Base-by-base conservation (phyloP, 2,113 vertebrate genomes). In the Lates calcarifer region DNA sequence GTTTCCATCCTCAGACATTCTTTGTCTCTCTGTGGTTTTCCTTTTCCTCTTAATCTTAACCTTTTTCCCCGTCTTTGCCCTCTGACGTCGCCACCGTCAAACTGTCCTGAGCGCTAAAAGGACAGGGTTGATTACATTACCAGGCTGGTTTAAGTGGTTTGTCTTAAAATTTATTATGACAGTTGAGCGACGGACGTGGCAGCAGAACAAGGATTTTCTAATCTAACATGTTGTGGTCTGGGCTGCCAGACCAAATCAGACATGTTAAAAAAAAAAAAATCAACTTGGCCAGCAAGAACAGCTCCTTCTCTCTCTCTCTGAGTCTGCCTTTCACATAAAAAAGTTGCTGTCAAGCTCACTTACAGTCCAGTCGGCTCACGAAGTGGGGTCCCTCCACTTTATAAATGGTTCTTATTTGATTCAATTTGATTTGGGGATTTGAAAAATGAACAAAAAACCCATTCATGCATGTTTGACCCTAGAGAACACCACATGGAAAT, bases 61-160 rank as follows among this genome's bases (percentile, higher is more conserved):
- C 64, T 15, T 7, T 17, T 20, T 13, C 35, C 58, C 35, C 24
- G 20, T 20, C 15, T 47, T 29, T 5, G 24, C n/a, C 45, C 11
- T 53, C 73, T 67, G 45, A 69, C 82, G 71, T 83, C 82, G 83
- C 77, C 65, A 57, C 73, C 70, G 66, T 11, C 24, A 82, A 58
- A 79, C 81, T 1, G 10, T 65, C 61, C 51, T 2, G 3, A 53
- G 51, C 2, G n/a, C 12, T 9, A 0, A n/a, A 47, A n/a, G 69
- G 24, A 24, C 39, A 31, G 29, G 45, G 13, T 28, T 85, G 84
- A 90, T 90, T 83, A 75, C 79, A 81, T 87, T 85, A 76, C 73
- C 84, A 89, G 87, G 13, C 82, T 37, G 69, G 60, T 75, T 85
- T 63, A 58, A 57, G 79, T 66, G 82, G 84, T 83, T 82, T 7